Evolutionary conservation across 35 echinoderm and acorn worm genomes (phyloP).

Genomic region (Chiridota heheva): DNA sequence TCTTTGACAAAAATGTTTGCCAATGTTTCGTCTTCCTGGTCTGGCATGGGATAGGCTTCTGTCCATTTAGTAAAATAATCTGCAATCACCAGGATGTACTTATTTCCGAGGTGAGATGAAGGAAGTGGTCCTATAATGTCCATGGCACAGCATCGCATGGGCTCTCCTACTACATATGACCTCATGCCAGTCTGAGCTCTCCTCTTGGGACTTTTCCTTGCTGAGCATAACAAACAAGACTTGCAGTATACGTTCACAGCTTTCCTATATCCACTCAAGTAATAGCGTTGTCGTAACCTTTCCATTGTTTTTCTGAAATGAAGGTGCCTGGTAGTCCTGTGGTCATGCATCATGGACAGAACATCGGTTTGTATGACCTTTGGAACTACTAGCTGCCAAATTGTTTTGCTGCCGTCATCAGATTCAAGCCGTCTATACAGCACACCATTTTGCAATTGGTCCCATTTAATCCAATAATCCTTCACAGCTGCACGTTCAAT

Average conservation of each 20-base stretch:
- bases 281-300: slow-evolving; percentile 38
- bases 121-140: slow-evolving; percentile 65
- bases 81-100: slow-evolving; percentile 40
- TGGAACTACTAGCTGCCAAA: slow-evolving; percentile 40
- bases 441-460: slow-evolving; percentile 48
- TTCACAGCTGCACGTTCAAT: too few species aligned
- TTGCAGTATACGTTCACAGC: slow-evolving; percentile 37
- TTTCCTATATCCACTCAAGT: slow-evolving; percentile 46
- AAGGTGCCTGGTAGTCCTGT: slow-evolving; percentile 34
- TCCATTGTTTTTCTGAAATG: slow-evolving; percentile 41
- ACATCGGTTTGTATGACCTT: slow-evolving; percentile 13
- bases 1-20: slow-evolving; percentile 27
- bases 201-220: slow-evolving; percentile 41
- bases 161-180: slow-evolving; percentile 14
- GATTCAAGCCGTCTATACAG: slow-evolving; percentile 60
- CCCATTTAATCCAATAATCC: too few species aligned
- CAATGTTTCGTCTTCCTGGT: slow-evolving; percentile 30
- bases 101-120: slow-evolving; percentile 21
- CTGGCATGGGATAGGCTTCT: slow-evolving; percentile 43
- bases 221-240: slow-evolving; percentile 49
- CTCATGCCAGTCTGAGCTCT: not conserved
- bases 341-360: slow-evolving; percentile 49
- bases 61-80: slow-evolving; percentile 68
- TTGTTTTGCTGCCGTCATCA: slow-evolving; percentile 21
- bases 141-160: slow-evolving; percentile 1